Evolutionary conservation across 2,797 vertebrate genomes (phyloP), one percentile per base, ranked within the genome.

Genomic region (Chloroceryle amazona): DNA sequence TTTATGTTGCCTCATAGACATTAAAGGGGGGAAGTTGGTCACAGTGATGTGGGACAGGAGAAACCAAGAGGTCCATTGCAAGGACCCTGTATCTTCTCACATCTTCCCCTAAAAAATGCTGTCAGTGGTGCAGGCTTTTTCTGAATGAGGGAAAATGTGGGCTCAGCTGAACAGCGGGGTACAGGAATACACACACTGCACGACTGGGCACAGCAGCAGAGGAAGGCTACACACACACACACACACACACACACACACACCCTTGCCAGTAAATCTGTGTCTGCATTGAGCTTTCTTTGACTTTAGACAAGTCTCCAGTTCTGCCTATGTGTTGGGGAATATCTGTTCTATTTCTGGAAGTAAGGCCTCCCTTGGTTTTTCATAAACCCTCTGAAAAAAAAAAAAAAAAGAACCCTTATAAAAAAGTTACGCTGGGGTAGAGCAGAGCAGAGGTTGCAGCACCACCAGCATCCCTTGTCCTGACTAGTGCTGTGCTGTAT

Each of bases 61-160:
- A 75, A 93, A 61, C 18, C n/a, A 31, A 75, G 35, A 54, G 7
- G 58, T 26, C 57, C 28, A 31, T 12, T 1, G 1, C 3, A 2
- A 57, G 52, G 19, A 19, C 57, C 25, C 29, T n/a, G 6, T 25
- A 66, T 39, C 14, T 66, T 21, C 51, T 39, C 26, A 54, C 13
- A 19, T 7, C 65, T 67, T 57, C 31, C 54, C 62, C 39, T 46
- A 35, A 65, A 42, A 44, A 76, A 61, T 0, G 0, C 29, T 72
- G 39, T 26, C 41, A 23, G 41, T 52, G 51, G 19, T n/a, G 14
- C 0, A 0, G 35, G 14, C 67, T 85, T 47, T 12, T 35, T 62
- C 20, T 1, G 1, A 82, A 42, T 0, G 2, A 20, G 29, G 41
- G 52, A 54, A 84, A 76, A 67, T 3, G 17, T 1, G 17, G 57